phyloP scores from a whole-genome alignment of 2,113 vertebrate species.

The Suncus etruscus region DNA sequence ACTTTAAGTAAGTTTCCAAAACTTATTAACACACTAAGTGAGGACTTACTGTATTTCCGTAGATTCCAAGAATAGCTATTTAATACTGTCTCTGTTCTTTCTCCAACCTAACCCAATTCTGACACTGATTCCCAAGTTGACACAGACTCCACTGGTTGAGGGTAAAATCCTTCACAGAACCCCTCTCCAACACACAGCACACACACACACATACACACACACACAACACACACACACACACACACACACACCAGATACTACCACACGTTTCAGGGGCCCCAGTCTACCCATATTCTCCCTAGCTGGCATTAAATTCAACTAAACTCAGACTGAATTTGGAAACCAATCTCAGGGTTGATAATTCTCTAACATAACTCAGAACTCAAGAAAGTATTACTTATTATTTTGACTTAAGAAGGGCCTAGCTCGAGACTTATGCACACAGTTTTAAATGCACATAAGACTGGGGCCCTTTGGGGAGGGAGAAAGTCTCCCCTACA shows the following conservation, averaged over 20 bases:
- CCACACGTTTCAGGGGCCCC: neutral
- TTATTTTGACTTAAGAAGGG: neutral
- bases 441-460: no score
- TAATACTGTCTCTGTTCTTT: neutral
- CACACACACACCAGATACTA: neutral
- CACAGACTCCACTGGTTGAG: neutral
- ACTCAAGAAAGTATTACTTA: neutral
- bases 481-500: no score
- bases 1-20: neutral
- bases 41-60: neutral
- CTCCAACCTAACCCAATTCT: neutral
- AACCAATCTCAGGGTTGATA: neutral
- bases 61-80: neutral
- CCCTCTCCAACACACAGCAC: no score
- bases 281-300: neutral
- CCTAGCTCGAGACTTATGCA: no score
- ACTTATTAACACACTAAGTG: neutral
- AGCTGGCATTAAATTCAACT: neutral
- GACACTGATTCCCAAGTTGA: neutral
- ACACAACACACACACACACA: no score
- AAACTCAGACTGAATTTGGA: neutral
- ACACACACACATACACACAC: no score
- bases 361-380: constrained; percentile 27
- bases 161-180: neutral
- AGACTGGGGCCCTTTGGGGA: no score